A percentile compares a stretch with the other conserved stretches of the same genome.
These are phyloP conservation scores for Drosophila grimshawi DNA, from an alignment of 1,140 invertebrate genomes.

Conservation along the genomic window DNA sequence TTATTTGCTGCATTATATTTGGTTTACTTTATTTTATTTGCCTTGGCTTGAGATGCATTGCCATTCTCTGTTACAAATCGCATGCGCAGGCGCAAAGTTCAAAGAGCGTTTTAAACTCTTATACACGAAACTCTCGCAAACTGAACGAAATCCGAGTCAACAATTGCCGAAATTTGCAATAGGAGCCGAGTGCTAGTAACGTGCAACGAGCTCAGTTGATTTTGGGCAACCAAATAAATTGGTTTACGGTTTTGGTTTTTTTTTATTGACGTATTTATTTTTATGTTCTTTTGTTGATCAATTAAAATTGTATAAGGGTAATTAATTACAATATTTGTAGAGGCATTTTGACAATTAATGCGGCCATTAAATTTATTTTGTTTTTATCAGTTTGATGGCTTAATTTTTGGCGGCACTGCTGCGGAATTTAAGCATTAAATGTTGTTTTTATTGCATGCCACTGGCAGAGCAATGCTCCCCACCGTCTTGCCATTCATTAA, in stretches of 20 bases:
- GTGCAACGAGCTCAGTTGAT: slow-evolving; percentile 26
- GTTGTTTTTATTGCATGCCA: slow-evolving; percentile 36
- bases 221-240: slow-evolving; percentile 47
- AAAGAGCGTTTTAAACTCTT: slow-evolving; percentile 26
- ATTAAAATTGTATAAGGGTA: slow-evolving; percentile 33
- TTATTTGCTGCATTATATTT: neutral
- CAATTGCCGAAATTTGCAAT: slow-evolving; percentile 1
- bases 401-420: slow-evolving; percentile 1
- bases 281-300: slow-evolving; percentile 17
- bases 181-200: neutral
- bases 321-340: slow-evolving; percentile 25
- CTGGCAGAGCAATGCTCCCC: slow-evolving; percentile 4
- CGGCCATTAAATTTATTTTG: slow-evolving; percentile 18
- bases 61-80: neutral
- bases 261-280: neutral
- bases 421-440: slow-evolving; percentile 21
- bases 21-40: slow-evolving; percentile 2
- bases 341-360: slow-evolving; percentile 28
- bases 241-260: slow-evolving; percentile 5
- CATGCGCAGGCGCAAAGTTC: slow-evolving; percentile 41
- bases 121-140: slow-evolving; percentile 15
- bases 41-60: neutral
- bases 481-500: slow-evolving; percentile 43
- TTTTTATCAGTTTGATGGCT: slow-evolving; percentile 10
- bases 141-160: slow-evolving; percentile 35